Base-by-base conservation (phyloP, 2,113 vertebrate species). In the Rhegmatorhina hoffmannsi region DNA sequence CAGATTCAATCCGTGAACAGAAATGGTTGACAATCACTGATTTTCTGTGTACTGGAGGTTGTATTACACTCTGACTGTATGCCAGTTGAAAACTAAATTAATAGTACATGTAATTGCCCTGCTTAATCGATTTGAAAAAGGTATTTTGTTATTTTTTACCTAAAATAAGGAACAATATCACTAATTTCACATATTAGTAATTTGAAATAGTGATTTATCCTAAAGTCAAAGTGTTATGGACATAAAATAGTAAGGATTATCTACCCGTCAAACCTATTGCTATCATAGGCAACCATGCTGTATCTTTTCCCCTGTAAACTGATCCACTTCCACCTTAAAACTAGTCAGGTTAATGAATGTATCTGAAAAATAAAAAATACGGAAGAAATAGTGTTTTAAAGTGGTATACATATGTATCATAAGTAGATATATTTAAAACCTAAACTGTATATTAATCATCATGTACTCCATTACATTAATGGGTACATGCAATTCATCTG, bases 401-500 rank as follows among this genome's bases (percentile, higher is more conserved):
- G 6, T 19, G 84, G 46, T 53, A 73, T 17, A 8, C 29, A 67
- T 11, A 34, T 75, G 50, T 38, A 73, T 52, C 59, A 4, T 4
- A 90, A 84, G 36, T 34, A 46, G 11, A 10, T 63, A 56, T 33
- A 69, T 62, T 83, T 81, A 47, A 90, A 34, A 60, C 13, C 49
- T 64, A 72, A 72, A 34, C 13, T 33, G 33, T 50, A 1, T 63
- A 76, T 77, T 88, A 76, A 56, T 60, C 84, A 60, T 76, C 17
- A 46, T 40, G 44, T 17, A 74, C 1, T 62, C 17, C 43, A 16
- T 76, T 87, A 79, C n/a, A 87, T 50, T 68, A 94, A 89, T 36
- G 53, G 67, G 29, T 80, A 64, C 52, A 60, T 69, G 60, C 67
- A 95, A 87, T 93, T 97, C 29, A 85, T 92, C 40, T 86, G 74